Evolutionary conservation across 1,140 invertebrate genomes (phyloP).

Genomic region (Sycophila sp.): DNA sequence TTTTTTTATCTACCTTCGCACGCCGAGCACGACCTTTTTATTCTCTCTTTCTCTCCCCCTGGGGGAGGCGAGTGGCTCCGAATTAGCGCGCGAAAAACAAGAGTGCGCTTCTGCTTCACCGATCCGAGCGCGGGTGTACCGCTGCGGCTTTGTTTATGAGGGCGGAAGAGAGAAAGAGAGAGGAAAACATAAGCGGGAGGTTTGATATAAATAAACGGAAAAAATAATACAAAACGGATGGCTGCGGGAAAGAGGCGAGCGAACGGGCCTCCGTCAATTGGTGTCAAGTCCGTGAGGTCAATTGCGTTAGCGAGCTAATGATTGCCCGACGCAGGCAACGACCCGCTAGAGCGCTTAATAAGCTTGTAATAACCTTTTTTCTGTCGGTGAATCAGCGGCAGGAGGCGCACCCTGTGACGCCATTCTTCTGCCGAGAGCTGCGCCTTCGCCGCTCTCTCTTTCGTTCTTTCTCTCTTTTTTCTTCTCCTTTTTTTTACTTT

Average conservation of each 20-base stretch:
- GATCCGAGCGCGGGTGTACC: background rate
- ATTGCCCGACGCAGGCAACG: constrained; percentile 38
- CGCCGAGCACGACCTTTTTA: no score
- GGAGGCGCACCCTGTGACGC: constrained; percentile 17
- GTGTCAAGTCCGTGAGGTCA: constrained; percentile 52
- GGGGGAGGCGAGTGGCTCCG: background rate
- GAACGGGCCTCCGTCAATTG: constrained; percentile 48
- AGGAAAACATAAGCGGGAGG: background rate
- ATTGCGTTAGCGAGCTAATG: constrained; percentile 46
- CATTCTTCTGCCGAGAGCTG: background rate
- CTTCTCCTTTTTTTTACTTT: no score
- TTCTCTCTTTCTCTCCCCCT: background rate
- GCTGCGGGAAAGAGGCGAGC: background rate
- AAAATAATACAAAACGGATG: background rate
- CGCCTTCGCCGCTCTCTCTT: background rate
- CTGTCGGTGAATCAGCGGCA: background rate
- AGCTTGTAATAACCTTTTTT: constrained; percentile 10
- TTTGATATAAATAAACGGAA: background rate
- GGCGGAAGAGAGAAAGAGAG: background rate
- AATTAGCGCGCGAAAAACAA: background rate
- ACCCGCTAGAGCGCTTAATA: constrained; percentile 19
- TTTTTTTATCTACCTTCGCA: background rate
- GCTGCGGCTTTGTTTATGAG: background rate
- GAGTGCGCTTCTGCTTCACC: background rate
- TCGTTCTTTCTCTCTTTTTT: constrained; percentile 18